phyloP scores from a whole-genome alignment of 2,888 invertebrate genomes.

The Gastracanthus pulcherrimus region DNA sequence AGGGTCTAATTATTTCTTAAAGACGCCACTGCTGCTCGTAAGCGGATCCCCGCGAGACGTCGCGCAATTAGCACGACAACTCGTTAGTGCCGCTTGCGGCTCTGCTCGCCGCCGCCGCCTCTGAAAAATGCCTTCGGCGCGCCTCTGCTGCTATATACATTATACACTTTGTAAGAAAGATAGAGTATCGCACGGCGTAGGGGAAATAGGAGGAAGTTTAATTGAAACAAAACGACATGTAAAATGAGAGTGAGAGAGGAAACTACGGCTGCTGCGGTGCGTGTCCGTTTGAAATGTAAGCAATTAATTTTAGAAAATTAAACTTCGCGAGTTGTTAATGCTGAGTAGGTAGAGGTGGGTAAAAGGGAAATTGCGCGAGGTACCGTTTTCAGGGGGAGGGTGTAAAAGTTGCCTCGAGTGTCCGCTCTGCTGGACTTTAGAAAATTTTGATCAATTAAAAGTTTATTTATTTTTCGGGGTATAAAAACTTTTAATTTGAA shows the following conservation, averaged over 20 bases:
- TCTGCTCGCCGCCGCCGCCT: neutral
- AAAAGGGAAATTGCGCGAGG: neutral
- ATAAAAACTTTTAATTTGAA: too few relatives aligned
- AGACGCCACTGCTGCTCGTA: constrained; percentile 29
- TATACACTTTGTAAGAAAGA: constrained; percentile 20
- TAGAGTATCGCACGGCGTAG: too few relatives aligned
- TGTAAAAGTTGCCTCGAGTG: neutral
- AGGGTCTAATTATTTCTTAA: constrained; percentile 55
- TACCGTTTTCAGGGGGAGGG: neutral
- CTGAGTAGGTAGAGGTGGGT: neutral
- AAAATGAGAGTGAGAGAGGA: neutral
- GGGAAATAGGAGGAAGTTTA: neutral
- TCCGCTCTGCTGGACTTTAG: neutral
- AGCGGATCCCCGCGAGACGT: constrained; percentile 24
- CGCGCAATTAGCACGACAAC: constrained; percentile 51
- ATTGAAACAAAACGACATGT: constrained; percentile 25
- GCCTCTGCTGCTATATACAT: too few relatives aligned
- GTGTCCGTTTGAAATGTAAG: constrained; percentile 3
- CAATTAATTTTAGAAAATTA: constrained; percentile 46
- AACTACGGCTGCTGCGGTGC: neutral
- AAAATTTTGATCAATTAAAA: neutral
- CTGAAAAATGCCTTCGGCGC: constrained; percentile 22
- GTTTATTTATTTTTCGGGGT: neutral
- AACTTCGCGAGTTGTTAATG: constrained; percentile 11
- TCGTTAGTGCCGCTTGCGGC: constrained; percentile 48